Conservation (phyloP, 2,797 vertebrate genomes). For the Lophotriccus pileatus region DNA sequence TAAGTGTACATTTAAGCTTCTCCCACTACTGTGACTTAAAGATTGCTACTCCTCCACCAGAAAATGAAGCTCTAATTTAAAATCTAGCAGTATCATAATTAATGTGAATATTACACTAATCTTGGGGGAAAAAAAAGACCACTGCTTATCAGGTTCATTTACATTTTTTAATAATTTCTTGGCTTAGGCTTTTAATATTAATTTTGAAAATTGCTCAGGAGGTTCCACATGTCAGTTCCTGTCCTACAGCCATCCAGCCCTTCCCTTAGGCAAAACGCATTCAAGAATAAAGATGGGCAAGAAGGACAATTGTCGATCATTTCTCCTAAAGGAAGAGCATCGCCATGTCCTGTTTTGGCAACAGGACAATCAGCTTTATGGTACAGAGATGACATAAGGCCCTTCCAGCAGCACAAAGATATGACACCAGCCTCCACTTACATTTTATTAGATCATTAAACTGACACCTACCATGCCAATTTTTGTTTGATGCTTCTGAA, state of each 20-base stretch:
- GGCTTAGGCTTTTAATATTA: neutral
- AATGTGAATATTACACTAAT: neutral
- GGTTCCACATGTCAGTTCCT: neutral
- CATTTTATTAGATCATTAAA: neutral
- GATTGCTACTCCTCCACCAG: neutral
- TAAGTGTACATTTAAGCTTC: neutral
- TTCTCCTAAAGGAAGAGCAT: neutral
- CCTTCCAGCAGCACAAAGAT: neutral
- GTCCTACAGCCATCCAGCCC: neutral
- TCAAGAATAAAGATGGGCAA: neutral
- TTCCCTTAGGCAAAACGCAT: neutral
- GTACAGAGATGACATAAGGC: neutral
- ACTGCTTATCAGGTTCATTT: neutral
- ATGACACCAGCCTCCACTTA: neutral
- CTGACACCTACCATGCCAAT: neutral
- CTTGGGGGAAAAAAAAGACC: accelerated
- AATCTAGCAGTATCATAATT: neutral
- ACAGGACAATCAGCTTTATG: neutral
- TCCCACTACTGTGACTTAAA: neutral
- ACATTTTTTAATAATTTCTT: conserved; percentile 24
- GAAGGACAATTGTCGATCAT: accelerated
- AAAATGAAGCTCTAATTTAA: neutral
- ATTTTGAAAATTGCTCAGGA: neutral
- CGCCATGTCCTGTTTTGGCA: accelerated
- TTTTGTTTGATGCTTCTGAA: neutral